Conservation (phyloP, 2,888 invertebrate species). For the Hypercompe scribonia region DNA sequence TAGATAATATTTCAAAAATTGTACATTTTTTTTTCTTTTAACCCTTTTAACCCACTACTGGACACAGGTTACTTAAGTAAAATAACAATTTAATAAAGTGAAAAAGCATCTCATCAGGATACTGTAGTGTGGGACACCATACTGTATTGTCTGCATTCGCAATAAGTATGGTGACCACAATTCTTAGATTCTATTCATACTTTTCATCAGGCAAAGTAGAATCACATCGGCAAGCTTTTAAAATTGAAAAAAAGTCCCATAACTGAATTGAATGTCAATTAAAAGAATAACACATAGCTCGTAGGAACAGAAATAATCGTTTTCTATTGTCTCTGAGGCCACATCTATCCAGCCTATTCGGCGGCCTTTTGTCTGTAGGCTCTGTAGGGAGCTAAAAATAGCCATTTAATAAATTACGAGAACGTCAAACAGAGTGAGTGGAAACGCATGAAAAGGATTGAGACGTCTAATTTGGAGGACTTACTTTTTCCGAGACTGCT, state of each 20-base stretch:
- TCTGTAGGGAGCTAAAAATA: conserved; percentile 70
- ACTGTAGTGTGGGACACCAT: no score
- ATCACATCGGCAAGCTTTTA: no score
- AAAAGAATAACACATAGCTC: conserved; percentile 71
- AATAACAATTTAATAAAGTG: no score
- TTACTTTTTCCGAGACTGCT: conserved; percentile 47
- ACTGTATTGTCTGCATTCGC: no score
- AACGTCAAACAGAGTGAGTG: conserved; percentile 63
- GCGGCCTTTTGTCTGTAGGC: conserved; percentile 67
- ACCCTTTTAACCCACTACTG: not conserved
- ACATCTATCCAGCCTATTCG: conserved; percentile 66
- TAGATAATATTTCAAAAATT: no score
- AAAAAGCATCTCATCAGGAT: no score
- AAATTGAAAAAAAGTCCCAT: no score
- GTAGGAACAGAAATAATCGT: conserved; percentile 69
- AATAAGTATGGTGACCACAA: no score
- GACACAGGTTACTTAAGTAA: no score
- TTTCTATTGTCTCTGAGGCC: conserved; percentile 78
- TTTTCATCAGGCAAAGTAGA: no score
- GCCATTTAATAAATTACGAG: conserved; percentile 76
- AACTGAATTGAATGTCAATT: conserved; percentile 69
- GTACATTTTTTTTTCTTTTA: not conserved
- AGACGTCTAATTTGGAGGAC: conserved; percentile 49
- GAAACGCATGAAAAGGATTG: conserved; percentile 39
- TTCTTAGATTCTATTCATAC: no score